Base-by-base conservation (phyloP, 2,113 vertebrate genomes). In the Paraplagusia blochii region DNA sequence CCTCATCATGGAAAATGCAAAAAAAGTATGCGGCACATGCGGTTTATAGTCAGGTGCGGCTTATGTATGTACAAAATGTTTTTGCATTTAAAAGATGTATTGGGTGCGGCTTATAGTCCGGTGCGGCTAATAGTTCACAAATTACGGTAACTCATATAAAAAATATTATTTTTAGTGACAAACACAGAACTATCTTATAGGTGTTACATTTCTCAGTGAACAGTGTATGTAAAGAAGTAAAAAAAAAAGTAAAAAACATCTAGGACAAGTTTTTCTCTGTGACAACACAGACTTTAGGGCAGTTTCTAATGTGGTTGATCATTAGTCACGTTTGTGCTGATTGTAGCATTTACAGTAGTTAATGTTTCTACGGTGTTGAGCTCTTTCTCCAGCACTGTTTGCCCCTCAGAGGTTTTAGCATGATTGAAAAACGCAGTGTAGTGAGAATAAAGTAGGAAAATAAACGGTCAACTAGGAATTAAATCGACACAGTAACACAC, bases 371-470 rank as follows among this genome's bases (percentile, higher is more conserved):
- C 39, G 11, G 0, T 4, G 4, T 7, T 12, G 1, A 6, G 17
- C 11, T 47, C 46, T 58, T 12, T 8, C 18, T 29, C 36, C 9
- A 36, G 39, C n/a, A 39, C 43, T 11, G 12, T 59, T 64, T 71
- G 48, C 29, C 39, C 47, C 61, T 53, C 11, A 57, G 48, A 43
- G 61, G 53, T 44, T 0, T 10, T 22, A 1, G 11, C 9, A 43
- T 35, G n/a, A 58, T 42, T 8, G 15, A 48, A 48, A n/a, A 38
- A 13, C 43, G 22, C 1, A 58, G 35, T 18, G 17, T 52, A 8
- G 22, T 45, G 45, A 8, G 44, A 9, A 22, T 1, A 4, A 63
- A 0, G 4, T 8, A 51, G 34, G 5, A 11, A 8, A 14, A 40
- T 7, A 34, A 19, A 40, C 13, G 11, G 11, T 40, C 4, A 40